Conservation (phyloP, 2,797 vertebrate genomes). For the Anguilla marmorata region DNA sequence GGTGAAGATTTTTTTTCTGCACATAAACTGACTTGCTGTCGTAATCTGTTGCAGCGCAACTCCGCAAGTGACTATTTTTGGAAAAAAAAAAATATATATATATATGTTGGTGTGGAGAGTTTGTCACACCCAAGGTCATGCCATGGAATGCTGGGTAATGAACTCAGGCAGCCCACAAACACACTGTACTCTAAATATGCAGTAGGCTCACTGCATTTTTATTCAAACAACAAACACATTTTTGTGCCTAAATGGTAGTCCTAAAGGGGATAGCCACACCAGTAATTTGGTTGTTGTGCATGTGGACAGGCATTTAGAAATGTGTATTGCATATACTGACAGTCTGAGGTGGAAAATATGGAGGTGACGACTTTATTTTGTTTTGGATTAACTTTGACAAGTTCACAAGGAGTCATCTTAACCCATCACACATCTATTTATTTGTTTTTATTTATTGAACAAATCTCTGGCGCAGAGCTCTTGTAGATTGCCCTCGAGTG, state of each 20-base stretch:
- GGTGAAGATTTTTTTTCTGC: background rate
- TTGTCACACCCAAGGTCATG: background rate
- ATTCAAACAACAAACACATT: background rate
- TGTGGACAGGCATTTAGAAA: background rate
- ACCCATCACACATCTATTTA: constrained; percentile 28
- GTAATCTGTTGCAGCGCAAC: background rate
- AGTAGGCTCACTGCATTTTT: background rate
- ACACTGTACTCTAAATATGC: background rate
- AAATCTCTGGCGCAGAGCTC: background rate
- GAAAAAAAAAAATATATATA: background rate
- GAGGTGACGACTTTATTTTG: background rate
- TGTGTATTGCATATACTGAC: background rate
- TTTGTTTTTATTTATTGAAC: constrained; percentile 42
- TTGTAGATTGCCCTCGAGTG: background rate
- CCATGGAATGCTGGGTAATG: background rate
- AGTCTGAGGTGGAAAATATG: background rate
- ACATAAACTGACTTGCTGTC: background rate
- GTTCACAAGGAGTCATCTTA: background rate
- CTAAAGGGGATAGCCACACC: background rate
- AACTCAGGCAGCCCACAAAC: background rate
- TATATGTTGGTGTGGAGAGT: background rate
- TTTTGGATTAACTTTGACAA: background rate
- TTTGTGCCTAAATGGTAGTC: background rate
- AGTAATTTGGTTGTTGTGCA: background rate
- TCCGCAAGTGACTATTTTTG: background rate